Evolutionary conservation across 1,140 invertebrate species (phyloP), one percentile per base, ranked within the genome.

Genomic region (Asbolus verrucosus): DNA sequence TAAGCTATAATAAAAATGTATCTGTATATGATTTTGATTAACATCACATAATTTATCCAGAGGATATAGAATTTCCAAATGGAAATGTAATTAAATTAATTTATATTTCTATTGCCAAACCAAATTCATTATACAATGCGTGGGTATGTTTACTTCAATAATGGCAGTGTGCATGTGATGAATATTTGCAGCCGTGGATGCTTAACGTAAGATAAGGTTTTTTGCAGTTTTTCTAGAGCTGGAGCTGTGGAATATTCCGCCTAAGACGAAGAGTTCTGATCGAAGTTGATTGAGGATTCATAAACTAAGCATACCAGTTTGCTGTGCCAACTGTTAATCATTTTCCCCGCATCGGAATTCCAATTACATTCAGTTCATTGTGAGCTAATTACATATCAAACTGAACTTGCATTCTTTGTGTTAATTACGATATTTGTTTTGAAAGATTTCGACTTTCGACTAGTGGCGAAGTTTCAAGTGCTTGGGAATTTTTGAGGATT

Each of bases 341-440:
- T 70, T 70, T n/a, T 46, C 39, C 65, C 59, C 39, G 21, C 59
- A 38, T 13, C 54, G 73, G 73, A 75, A 75, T 75, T 75, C 70
- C 73, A 75, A 75, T 75, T 75, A 75, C 67, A 75, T 61, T 61
- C 38, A 70, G 73, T 69, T 75, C 63, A 67, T 54, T 72, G 27
- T 15, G 30, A 71, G 61, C 75, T 77, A 77, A 77, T 77, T 77
- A 77, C 76, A 75, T 77, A 77, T 77, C 76, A 76, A 77, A 76
- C 73, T 71, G 62, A 69, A 31, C 65, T 74, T 70, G 67, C 72
- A 76, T 76, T 76, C 74, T 76, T 76, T 68, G 70, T 73, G 73
- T 76, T 76, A 76, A 76, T 76, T 76, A 76, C 72, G 73, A 76
- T 76, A 76, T 76, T 74, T 73, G 73, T 76, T 76, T 76, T 74